These are phyloP conservation scores for Polydrusus tereticollis DNA, from an alignment of 2,888 invertebrate species.

Conservation along the genomic window DNA sequence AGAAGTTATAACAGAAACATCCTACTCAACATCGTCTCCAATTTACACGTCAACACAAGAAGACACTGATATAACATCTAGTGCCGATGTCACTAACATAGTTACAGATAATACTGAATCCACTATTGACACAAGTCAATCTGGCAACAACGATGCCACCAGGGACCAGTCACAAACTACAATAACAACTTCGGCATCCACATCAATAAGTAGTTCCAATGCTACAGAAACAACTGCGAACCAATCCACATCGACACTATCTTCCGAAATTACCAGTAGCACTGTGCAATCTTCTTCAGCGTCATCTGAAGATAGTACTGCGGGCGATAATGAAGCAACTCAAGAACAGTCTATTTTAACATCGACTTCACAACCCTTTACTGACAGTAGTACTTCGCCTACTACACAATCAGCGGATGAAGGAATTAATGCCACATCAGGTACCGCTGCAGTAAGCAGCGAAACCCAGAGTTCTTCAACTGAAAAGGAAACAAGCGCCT, in stretches of 20 bases:
- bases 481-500: too few species aligned
- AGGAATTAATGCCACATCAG: not conserved
- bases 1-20: too few species aligned
- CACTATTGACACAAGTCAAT: not conserved
- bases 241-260: not conserved
- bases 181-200: not conserved
- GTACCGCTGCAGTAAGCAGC: not conserved
- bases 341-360: not conserved
- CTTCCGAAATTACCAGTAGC: not conserved
- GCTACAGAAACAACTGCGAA: slow-evolving; percentile 1
- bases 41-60: too few species aligned
- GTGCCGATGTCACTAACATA: too few species aligned
- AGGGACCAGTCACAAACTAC: not conserved
- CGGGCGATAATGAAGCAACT: not conserved
- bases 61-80: too few species aligned
- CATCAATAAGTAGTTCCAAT: not conserved
- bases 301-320: not conserved
- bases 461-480: not conserved
- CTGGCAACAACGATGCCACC: not conserved
- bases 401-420: not conserved
- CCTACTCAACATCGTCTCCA: too few species aligned
- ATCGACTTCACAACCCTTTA: not conserved
- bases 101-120: too few species aligned
- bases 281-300: not conserved
- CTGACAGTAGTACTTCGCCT: not conserved